Percentiles rank a stretch among this genome's conserved stretches.
These are phyloP conservation scores for Eristalis pertinax DNA, from an alignment of 2,888 invertebrate genomes.

Conservation along the genomic window DNA sequence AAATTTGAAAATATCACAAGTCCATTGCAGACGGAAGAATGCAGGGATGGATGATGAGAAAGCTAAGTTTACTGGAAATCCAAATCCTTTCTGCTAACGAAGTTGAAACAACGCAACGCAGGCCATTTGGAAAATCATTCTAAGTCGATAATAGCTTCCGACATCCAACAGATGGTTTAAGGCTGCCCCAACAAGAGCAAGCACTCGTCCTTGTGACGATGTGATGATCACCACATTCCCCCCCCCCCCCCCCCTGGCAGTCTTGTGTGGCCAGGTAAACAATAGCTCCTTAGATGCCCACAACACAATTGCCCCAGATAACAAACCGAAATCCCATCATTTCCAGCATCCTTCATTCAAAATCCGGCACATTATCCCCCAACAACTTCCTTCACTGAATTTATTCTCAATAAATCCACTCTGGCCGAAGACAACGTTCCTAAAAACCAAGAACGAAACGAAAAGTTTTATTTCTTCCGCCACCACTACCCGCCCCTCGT, in stretches of 20 bases:
- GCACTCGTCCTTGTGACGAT: neutral
- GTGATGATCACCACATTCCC: neutral
- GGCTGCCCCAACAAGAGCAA: neutral
- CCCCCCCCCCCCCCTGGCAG: neutral
- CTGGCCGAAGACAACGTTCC: neutral
- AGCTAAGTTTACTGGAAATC: neutral
- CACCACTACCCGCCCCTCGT: no score
- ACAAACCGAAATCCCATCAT: neutral
- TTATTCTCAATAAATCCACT: constrained; percentile 1
- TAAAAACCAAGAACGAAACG: neutral
- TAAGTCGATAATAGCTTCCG: neutral
- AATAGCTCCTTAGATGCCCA: neutral
- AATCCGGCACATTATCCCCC: neutral
- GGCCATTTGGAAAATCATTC: neutral
- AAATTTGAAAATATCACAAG: neutral
- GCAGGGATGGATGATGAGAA: neutral
- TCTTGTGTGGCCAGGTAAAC: neutral
- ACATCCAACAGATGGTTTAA: neutral
- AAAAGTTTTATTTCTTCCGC: neutral
- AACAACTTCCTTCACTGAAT: constrained; percentile 2
- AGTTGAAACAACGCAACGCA: neutral
- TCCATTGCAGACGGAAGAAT: neutral
- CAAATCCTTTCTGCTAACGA: neutral
- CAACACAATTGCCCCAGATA: neutral
- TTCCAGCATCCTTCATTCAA: neutral